These are phyloP conservation scores for Momotus momota DNA, from an alignment of 2,797 vertebrate species.

Conservation along the genomic window DNA sequence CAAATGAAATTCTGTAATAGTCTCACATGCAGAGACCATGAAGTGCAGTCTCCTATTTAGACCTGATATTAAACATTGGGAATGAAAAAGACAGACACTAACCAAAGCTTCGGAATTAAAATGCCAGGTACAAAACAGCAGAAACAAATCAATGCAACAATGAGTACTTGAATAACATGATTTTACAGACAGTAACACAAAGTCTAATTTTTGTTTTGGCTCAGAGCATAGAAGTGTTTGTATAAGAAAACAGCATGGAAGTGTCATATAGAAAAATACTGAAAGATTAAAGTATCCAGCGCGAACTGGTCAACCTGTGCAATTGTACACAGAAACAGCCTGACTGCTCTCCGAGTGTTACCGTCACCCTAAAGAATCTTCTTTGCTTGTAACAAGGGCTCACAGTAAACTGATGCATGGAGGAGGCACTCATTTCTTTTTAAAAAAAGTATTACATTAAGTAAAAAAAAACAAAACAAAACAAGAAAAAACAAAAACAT, in stretches of 20 bases:
- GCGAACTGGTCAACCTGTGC: background rate
- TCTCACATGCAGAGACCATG: background rate
- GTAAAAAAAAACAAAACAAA: background rate
- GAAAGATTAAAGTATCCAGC: background rate
- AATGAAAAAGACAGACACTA: background rate
- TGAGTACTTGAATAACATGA: background rate
- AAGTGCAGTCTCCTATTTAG: background rate
- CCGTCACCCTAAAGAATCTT: background rate
- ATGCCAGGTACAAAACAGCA: background rate
- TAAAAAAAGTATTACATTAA: background rate
- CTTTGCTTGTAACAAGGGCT: background rate
- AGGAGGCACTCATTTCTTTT: background rate
- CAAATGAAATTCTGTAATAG: background rate
- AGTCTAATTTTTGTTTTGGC: background rate
- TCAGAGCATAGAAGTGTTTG: background rate
- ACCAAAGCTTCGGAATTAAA: background rate
- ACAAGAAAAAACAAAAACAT: too few species aligned
- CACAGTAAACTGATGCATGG: background rate
- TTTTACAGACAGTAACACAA: background rate
- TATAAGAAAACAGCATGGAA: background rate
- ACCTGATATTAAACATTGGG: background rate
- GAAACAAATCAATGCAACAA: background rate
- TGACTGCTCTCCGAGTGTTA: fast-evolving
- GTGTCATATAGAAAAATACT: background rate
- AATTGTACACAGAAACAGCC: background rate